Evolutionary conservation across 2,888 invertebrate genomes (phyloP).

Genomic region (Orthosia incerta): DNA sequence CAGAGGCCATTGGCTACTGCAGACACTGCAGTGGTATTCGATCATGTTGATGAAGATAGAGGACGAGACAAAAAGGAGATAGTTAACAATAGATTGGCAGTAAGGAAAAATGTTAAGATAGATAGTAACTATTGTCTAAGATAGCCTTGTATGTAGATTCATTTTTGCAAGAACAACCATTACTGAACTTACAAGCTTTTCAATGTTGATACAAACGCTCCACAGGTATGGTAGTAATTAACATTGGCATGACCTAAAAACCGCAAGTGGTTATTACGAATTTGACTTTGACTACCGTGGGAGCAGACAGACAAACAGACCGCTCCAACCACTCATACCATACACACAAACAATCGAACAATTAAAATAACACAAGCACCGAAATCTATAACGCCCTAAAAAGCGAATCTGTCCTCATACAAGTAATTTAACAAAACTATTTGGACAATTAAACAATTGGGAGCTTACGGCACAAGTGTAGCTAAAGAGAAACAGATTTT

Average conservation of each 20-base stretch:
- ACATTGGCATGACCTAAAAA: slow-evolving; percentile 74
- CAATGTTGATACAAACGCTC: slow-evolving; percentile 34
- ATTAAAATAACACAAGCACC: slow-evolving; percentile 76
- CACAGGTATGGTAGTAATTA: slow-evolving; percentile 64
- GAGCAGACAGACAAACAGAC: slow-evolving; percentile 70
- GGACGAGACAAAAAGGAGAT: background rate
- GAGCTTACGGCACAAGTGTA: slow-evolving; percentile 84
- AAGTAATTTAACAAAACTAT: slow-evolving; percentile 79
- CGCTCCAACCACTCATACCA: slow-evolving; percentile 69
- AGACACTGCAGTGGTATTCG: background rate
- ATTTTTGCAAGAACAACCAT: slow-evolving; percentile 19
- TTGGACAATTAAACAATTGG: slow-evolving; percentile 89
- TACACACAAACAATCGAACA: slow-evolving; percentile 80
- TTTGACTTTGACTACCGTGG: slow-evolving; percentile 84
- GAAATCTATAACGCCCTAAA: slow-evolving; percentile 71
- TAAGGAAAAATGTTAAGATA: background rate
- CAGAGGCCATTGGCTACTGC: slow-evolving; percentile 34
- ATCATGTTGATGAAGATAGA: background rate
- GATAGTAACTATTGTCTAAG: background rate
- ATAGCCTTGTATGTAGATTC: slow-evolving; percentile 20
- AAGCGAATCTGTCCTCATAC: slow-evolving; percentile 77
- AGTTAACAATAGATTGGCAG: slow-evolving; percentile 16
- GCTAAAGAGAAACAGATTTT: slow-evolving; percentile 89
- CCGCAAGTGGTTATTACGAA: slow-evolving; percentile 74
- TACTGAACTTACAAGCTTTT: slow-evolving; percentile 20